phyloP scores from a whole-genome alignment of 2,113 vertebrate species.

The Forbesichthys papilliferus region DNA sequence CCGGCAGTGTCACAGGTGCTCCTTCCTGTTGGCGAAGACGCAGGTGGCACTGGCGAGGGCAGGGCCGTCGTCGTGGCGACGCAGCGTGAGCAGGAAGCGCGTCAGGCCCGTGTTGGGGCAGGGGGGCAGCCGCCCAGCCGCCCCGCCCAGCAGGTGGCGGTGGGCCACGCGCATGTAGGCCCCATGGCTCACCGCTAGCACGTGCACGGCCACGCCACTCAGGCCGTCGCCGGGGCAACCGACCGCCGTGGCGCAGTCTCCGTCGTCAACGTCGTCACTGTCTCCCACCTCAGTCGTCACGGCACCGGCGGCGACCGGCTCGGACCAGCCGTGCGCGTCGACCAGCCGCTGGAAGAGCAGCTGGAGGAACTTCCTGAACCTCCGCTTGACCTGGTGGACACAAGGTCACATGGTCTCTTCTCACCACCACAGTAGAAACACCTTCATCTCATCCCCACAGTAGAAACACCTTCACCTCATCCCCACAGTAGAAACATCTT shows the following conservation, averaged over 20 bases:
- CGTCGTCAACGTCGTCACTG: neutral
- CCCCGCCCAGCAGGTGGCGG: slow-evolving; percentile 84
- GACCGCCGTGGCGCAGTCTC: slow-evolving; percentile 37
- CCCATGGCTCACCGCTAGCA: slow-evolving; percentile 90
- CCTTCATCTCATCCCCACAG: no score
- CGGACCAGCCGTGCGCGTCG: slow-evolving; percentile 52
- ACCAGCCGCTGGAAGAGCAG: slow-evolving; percentile 81
- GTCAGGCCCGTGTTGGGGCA: slow-evolving; percentile 92
- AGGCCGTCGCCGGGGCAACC: slow-evolving; percentile 43
- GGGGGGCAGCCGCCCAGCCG: slow-evolving; percentile 80
- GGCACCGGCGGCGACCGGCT: slow-evolving; percentile 10
- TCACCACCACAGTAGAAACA: no score
- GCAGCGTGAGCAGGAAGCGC: slow-evolving; percentile 83
- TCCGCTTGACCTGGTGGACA: slow-evolving; percentile 81
- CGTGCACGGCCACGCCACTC: slow-evolving; percentile 64
- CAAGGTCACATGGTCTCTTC: neutral
- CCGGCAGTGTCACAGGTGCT: slow-evolving; percentile 77
- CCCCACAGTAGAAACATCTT: no score
- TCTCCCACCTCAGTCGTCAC: slow-evolving; percentile 5
- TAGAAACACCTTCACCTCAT: no score
- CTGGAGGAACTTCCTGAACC: slow-evolving; percentile 87
- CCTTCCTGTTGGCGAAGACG: slow-evolving; percentile 85
- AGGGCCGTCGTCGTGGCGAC: slow-evolving; percentile 52
- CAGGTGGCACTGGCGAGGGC: slow-evolving; percentile 72
- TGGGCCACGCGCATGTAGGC: slow-evolving; percentile 88